phyloP scores from a whole-genome alignment of 2,113 vertebrate genomes.

The Nothobranchius kuhntae region DNA sequence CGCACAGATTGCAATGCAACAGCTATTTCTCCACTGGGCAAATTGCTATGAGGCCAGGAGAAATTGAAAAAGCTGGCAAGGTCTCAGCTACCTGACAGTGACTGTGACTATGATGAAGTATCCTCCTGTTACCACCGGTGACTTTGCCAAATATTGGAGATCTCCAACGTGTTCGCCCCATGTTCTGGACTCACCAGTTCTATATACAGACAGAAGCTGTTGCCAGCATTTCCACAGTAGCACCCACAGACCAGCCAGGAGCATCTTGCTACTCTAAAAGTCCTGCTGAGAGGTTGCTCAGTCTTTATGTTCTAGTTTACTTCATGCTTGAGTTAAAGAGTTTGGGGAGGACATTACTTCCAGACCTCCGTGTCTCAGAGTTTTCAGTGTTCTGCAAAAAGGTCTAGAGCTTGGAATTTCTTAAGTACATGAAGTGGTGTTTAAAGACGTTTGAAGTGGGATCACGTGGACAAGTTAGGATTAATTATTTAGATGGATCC shows the following conservation, averaged over 20 bases:
- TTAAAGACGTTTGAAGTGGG: too few relatives aligned
- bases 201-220: conserved; percentile 56
- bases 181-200: conserved; percentile 55
- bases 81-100: conserved; percentile 75
- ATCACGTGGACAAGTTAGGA: too few relatives aligned
- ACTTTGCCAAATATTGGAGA: conserved; percentile 77
- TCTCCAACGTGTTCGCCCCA: conserved; percentile 62
- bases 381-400: conserved; percentile 10
- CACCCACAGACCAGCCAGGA: conserved; percentile 56
- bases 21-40: conserved; percentile 63
- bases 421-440: too few relatives aligned
- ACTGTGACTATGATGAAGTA: conserved; percentile 77
- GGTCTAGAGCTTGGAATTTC: background rate
- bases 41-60: conserved; percentile 70
- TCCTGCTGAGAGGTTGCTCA: conserved; percentile 55
- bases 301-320: conserved; percentile 57
- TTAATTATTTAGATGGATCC: too few relatives aligned
- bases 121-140: conserved; percentile 73
- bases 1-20: conserved; percentile 68
- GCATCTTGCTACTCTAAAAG: conserved; percentile 54
- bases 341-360: conserved; percentile 11
- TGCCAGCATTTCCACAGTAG: conserved; percentile 66
- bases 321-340: conserved; percentile 46
- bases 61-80: conserved; percentile 79
- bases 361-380: conserved; percentile 21